Percentiles rank a stretch among this genome's conserved stretches.
Conservation (phyloP, 2,113 vertebrate genomes). For the Thryonomys swinderianus region DNA sequence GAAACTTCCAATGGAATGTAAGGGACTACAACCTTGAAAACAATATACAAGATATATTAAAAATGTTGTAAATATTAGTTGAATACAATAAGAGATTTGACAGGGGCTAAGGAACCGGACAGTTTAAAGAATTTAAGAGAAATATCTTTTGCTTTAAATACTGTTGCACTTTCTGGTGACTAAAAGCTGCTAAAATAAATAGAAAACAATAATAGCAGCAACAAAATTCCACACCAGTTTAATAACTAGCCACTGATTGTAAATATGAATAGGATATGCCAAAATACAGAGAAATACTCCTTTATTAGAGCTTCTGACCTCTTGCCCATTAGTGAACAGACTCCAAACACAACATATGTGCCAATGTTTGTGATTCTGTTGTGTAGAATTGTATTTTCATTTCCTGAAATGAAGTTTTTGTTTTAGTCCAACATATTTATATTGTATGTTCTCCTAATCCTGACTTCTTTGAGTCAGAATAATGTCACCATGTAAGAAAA, state of each 20-base stretch:
- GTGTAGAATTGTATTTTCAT: conserved; percentile 61
- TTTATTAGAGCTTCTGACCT: conserved; percentile 83
- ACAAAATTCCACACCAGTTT: conserved; percentile 74
- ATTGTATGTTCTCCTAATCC: background rate
- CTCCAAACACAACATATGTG: conserved; percentile 67
- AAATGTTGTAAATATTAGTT: conserved; percentile 79
- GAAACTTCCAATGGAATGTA: conserved; percentile 61
- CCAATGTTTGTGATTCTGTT: conserved; percentile 75
- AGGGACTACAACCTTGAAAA: conserved; percentile 75
- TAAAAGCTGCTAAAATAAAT: conserved; percentile 55
- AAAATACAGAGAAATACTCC: conserved; percentile 80
- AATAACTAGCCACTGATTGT: conserved; percentile 79
- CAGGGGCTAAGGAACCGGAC: conserved; percentile 72
- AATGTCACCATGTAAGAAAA: background rate
- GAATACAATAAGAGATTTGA: conserved; percentile 80
- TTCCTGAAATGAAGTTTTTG: conserved; percentile 49
- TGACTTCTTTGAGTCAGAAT: background rate
- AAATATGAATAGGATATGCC: conserved; percentile 76
- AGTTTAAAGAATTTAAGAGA: conserved; percentile 85
- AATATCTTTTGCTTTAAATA: conserved; percentile 83
- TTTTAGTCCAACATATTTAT: background rate
- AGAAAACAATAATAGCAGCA: conserved; percentile 10
- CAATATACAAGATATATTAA: conserved; percentile 74
- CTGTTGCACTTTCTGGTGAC: conserved; percentile 66
- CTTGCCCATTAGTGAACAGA: conserved; percentile 61